Conservation (phyloP, 2,888 invertebrate species). For the Pecten maximus region DNA sequence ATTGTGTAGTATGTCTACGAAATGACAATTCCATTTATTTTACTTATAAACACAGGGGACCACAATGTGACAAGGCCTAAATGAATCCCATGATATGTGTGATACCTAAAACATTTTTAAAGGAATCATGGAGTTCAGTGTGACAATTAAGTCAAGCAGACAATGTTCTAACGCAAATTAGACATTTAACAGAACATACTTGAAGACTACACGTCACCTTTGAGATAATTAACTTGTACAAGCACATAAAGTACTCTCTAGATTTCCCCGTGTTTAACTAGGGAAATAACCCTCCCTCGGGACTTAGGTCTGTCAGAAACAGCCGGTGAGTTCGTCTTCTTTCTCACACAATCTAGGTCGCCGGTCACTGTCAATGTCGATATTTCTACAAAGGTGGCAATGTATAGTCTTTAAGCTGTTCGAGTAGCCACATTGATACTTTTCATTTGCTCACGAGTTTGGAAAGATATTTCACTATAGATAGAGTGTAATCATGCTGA, state of each 20-base stretch:
- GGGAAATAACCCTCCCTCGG: neutral
- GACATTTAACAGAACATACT: neutral
- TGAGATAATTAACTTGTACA: constrained; percentile 14
- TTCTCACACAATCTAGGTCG: neutral
- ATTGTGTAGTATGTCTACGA: neutral
- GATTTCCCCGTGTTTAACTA: neutral
- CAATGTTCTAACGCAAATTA: neutral
- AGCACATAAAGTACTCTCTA: neutral
- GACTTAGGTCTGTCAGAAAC: neutral
- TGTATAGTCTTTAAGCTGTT: neutral
- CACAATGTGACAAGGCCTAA: neutral
- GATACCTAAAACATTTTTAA: neutral
- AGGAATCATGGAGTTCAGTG: neutral
- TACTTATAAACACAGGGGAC: neutral
- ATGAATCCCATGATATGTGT: neutral
- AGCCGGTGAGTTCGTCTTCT: neutral
- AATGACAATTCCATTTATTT: neutral
- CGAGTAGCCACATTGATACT: neutral
- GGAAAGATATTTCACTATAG: neutral
- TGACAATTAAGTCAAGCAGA: neutral
- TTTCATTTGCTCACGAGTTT: neutral
- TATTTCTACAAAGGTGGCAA: neutral
- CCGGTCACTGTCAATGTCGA: neutral
- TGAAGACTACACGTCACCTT: neutral
- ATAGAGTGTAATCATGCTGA: neutral